Evolutionary conservation across 2,113 vertebrate species (phyloP), one percentile per base, ranked within the genome.

Genomic region (Amblyopsis rosae): DNA sequence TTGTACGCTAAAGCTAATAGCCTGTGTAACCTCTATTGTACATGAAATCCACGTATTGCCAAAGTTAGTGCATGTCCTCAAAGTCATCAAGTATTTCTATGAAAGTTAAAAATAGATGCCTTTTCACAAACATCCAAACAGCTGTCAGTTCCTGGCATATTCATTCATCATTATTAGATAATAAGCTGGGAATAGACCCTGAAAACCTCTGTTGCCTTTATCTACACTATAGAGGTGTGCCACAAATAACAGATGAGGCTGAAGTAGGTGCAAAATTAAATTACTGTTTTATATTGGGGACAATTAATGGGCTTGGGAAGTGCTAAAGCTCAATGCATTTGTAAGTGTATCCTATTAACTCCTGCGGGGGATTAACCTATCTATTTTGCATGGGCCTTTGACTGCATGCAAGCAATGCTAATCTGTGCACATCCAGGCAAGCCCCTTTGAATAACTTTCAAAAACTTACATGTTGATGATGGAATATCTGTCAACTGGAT

Each of bases 111-210:
- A 87, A 87, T 83, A 74, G 81, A 82, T 63, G 69, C 67, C 76
- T 79, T 46, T 75, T 61, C 15, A 63, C 73, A 62, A 48, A 79
- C 63, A 53, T 89, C 83, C 82, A 86, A 92, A 90, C 92, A 93
- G 86, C 90, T 92, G 90, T 94, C 92, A 91, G 86, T 90, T 90
- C 35, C 54, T 46, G 26, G 78, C 75, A 53, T 72, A 83, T 88
- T 86, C 90, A 93, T 93, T 92, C 85, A 92, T 93, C 92, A 93
- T 90, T 90, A 91, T 93, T 93, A 92, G 86, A 88, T 88, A 86
- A 90, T 91, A 92, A 89, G 85, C 77, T 75, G 85, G 84, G 86
- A 90, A 88, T 80, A 83, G 86, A 80, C 89, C 82, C 87, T 73
- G 70, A 86, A 93, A 90, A 86, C 85, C 88, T 85, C 86, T 75